These are phyloP conservation scores for Drosophila sturtevanti DNA, from an alignment of 1,140 invertebrate genomes.

Conservation along the genomic window DNA sequence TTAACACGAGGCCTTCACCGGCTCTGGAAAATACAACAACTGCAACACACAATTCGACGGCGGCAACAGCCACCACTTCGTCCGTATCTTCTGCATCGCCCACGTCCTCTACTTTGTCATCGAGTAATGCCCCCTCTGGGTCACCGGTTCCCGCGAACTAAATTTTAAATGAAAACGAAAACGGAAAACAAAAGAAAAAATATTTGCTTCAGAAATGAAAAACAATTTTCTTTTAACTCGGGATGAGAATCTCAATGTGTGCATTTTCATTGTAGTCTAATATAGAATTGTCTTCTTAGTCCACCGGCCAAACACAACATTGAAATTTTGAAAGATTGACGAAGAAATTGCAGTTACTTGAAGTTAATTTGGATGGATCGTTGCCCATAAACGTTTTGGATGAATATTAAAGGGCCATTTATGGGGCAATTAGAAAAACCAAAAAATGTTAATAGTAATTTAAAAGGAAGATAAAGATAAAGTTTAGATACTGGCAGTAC, in stretches of 20 bases:
- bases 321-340: neutral
- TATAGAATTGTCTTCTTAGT: neutral
- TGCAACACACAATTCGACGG: slow-evolving; percentile 35
- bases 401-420: no score
- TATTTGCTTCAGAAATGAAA: slow-evolving; percentile 66
- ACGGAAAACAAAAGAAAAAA: slow-evolving; percentile 46
- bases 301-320: neutral
- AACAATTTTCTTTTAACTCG: slow-evolving; percentile 21
- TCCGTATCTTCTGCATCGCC: slow-evolving; percentile 71
- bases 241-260: neutral
- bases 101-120: slow-evolving; percentile 77
- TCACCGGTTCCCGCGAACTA: slow-evolving; percentile 80
- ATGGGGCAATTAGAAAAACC: no score
- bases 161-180: slow-evolving; percentile 49
- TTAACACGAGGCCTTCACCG: slow-evolving; percentile 67
- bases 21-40: slow-evolving; percentile 50
- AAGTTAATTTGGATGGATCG: neutral
- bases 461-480: no score
- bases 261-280: neutral
- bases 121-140: slow-evolving; percentile 75
- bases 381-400: neutral
- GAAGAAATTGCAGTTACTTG: neutral
- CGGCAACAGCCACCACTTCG: slow-evolving; percentile 58
- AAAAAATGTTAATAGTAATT: no score
- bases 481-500: no score